These are phyloP conservation scores for Notolepis coatsorum DNA, from an alignment of 2,797 vertebrate species.

Conservation along the genomic window DNA sequence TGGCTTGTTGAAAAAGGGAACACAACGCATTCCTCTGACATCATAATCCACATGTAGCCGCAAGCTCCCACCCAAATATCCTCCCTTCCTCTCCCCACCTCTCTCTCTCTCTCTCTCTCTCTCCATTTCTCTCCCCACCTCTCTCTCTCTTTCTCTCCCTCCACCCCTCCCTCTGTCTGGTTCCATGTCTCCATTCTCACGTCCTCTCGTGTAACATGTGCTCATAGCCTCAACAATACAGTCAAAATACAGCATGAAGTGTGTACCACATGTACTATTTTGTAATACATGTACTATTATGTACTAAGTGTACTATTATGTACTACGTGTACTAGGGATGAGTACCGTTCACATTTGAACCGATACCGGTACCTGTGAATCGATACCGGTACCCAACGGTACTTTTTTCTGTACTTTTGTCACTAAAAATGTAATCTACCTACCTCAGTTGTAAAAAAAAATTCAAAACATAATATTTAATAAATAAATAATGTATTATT, in stretches of 20 bases:
- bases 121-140: background rate
- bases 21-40: conserved; percentile 68
- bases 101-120: conserved; percentile 1
- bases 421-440: too few relatives aligned
- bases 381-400: too few relatives aligned
- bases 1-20: conserved; percentile 53
- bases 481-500: too few relatives aligned
- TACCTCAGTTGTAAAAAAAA: too few relatives aligned
- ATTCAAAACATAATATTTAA: too few relatives aligned
- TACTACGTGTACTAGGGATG: background rate
- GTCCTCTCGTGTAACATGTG: background rate
- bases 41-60: conserved; percentile 54
- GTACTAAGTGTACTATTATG: too few relatives aligned
- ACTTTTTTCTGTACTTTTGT: too few relatives aligned
- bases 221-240: too few relatives aligned
- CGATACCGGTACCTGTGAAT: background rate
- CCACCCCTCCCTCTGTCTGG: background rate
- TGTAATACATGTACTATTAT: too few relatives aligned
- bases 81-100: conserved; percentile 31
- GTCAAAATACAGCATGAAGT: too few relatives aligned
- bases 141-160: conserved; percentile 17
- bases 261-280: too few relatives aligned
- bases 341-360: background rate
- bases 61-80: conserved; percentile 51
- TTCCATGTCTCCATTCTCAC: background rate